Evolutionary conservation across 2,797 vertebrate genomes (phyloP).

Genomic region (Sarcophilus harrisii): DNA sequence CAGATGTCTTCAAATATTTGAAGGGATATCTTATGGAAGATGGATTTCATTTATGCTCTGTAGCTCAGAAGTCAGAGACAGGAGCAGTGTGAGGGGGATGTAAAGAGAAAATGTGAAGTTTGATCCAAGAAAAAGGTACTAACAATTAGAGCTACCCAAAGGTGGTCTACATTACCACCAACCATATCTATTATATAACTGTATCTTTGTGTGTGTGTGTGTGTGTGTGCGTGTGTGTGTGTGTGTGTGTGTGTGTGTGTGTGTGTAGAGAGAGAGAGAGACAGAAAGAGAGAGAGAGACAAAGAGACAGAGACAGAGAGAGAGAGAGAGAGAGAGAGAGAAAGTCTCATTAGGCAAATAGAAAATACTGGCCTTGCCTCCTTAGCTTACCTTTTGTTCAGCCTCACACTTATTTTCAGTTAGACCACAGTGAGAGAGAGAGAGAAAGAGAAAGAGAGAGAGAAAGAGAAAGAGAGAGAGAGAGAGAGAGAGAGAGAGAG

Average conservation of each 20-base stretch:
- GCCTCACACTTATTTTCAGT: not conserved
- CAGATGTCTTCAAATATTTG: not conserved
- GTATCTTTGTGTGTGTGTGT: not conserved
- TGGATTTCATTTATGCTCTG: not conserved
- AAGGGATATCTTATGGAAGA: not conserved
- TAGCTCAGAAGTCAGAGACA: not conserved
- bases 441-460: no score
- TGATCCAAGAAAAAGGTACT: not conserved
- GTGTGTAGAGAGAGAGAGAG: no score
- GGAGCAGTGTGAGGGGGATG: not conserved
- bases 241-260: not conserved
- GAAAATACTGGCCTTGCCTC: not conserved
- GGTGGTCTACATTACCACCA: not conserved
- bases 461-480: no score
- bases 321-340: no score
- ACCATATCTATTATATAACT: not conserved
- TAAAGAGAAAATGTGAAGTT: not conserved
- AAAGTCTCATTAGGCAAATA: not conserved
- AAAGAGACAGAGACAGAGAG: no score
- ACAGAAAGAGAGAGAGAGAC: no score
- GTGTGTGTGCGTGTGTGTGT: no score
- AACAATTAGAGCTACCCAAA: not conserved
- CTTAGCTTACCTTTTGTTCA: not conserved
- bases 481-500: no score
- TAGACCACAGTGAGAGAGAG: not conserved